Base-by-base conservation (phyloP, 2,888 invertebrate genomes). In the Dynastes grantii region DNA sequence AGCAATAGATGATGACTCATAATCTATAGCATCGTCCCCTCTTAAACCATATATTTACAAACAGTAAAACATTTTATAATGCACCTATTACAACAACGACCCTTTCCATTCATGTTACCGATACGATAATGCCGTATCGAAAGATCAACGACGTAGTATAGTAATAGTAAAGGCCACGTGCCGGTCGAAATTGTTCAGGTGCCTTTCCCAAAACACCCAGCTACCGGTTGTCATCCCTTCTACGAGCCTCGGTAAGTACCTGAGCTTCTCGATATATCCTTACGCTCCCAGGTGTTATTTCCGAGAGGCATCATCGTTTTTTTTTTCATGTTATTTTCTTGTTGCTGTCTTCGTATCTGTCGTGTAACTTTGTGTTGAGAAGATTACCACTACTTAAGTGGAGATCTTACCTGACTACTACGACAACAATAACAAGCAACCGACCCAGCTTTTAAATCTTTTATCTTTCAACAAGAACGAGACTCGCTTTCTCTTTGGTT, bases 151-250 rank as follows among this genome's bases (percentile, higher is more conserved):
- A 45, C 11, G 11, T 45, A 45, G 45, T 45, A 45, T 45, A 45
- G 45, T 8, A 45, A 45, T 45, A 45, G 45, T 45, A 45, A 45
- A 45, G 45, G 55, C 55, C 55, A 55, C 55, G 55, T 55, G 55
- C 55, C 55, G 55, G n/a, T 8, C 55, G 22, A 55, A 22, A 55
- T 45, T 45, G 45, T 45, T 55, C 55, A 55, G 55, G 55, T 55
- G 55, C 55, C 22, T 22, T 22, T 55, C 22, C 22, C 22, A 22
- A 55, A 55, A 16, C 6, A 45, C 45, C 45, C 45, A 11, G 55
- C 55, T 55, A 55, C 55, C 55, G 55, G 55, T 55, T 55, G n/a
- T 55, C 55, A 55, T 55, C 55, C 55, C 55, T 55, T 55, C n/a
- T 22, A 55, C 55, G 8, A 6, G 8, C 55, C 8, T 16, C 55